Evolutionary conservation across 2,888 invertebrate genomes (phyloP).

Genomic region (Oscheius onirici): DNA sequence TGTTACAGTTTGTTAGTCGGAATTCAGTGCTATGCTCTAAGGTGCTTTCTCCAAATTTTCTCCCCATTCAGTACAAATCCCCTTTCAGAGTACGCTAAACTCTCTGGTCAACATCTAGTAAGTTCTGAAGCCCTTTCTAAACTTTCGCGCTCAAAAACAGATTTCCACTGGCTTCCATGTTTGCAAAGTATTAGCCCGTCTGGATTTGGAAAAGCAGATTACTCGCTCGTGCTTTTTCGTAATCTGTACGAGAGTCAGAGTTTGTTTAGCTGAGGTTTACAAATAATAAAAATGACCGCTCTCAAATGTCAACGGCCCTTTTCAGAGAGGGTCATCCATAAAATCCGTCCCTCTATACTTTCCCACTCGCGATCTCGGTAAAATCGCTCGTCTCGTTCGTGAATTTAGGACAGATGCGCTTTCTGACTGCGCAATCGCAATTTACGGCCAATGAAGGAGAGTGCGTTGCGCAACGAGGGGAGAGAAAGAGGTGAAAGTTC

Average conservation of each 20-base stretch:
- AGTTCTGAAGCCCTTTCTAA: too few species aligned
- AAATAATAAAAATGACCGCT: conserved; percentile 20
- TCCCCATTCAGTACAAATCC: too few species aligned
- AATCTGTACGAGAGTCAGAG: neutral
- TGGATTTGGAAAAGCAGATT: neutral
- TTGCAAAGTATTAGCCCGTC: neutral
- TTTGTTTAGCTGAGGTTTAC: conserved; percentile 9
- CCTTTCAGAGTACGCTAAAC: too few species aligned
- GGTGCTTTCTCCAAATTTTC: too few species aligned
- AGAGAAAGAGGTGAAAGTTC: too few species aligned
- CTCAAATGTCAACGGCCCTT: too few species aligned
- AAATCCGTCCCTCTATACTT: neutral
- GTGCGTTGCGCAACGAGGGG: conserved; percentile 2
- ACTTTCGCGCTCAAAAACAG: too few species aligned
- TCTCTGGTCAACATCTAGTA: too few species aligned
- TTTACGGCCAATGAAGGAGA: conserved; percentile 13
- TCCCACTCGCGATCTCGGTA: neutral
- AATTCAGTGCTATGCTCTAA: too few species aligned
- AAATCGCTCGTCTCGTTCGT: neutral
- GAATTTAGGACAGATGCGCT: conserved; percentile 20
- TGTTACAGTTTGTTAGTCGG: too few species aligned
- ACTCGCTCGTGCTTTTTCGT: neutral
- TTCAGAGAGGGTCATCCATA: neutral
- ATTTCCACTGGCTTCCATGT: too few species aligned
- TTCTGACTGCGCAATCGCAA: conserved; percentile 26